phyloP scores from a whole-genome alignment of 2,888 invertebrate genomes.

The Unio delphinus region DNA sequence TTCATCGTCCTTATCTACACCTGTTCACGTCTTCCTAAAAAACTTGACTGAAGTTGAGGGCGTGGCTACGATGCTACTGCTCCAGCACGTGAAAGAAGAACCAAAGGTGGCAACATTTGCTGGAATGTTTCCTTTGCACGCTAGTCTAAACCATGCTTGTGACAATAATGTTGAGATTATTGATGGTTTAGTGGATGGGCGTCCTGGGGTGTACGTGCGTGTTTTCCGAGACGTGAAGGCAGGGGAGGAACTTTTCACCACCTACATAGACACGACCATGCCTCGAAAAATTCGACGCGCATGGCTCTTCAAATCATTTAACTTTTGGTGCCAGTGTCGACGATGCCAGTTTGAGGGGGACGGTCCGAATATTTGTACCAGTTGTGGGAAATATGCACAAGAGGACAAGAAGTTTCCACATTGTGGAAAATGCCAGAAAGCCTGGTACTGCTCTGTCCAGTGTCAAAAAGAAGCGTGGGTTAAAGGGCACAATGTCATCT shows the following conservation, averaged over 20 bases:
- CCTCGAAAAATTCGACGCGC: slow-evolving; percentile 56
- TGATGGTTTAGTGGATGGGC: slow-evolving; percentile 47
- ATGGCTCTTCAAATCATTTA: slow-evolving; percentile 64
- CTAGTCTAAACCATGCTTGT: slow-evolving; percentile 64
- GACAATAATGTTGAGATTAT: slow-evolving; percentile 61
- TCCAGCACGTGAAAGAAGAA: slow-evolving; percentile 42
- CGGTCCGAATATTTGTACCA: slow-evolving; percentile 51
- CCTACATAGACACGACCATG: slow-evolving; percentile 62
- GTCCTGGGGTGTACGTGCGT: slow-evolving; percentile 53
- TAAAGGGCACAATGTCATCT: slow-evolving; percentile 58
- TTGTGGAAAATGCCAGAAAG: slow-evolving; percentile 59
- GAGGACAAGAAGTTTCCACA: slow-evolving; percentile 51
- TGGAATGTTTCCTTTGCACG: slow-evolving; percentile 63
- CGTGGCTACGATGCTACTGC: slow-evolving; percentile 35
- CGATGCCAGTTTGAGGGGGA: slow-evolving; percentile 62
- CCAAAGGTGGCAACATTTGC: slow-evolving; percentile 51
- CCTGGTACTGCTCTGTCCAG: slow-evolving; percentile 61
- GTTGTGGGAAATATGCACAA: slow-evolving; percentile 45
- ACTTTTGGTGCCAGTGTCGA: slow-evolving; percentile 63
- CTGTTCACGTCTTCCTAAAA: slow-evolving; percentile 49
- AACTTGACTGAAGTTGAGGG: slow-evolving; percentile 35
- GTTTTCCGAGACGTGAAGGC: slow-evolving; percentile 54
- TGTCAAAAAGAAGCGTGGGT: slow-evolving; percentile 61
- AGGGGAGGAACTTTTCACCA: slow-evolving; percentile 58
- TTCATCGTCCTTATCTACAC: slow-evolving; percentile 45